Conservation (phyloP, 2,113 vertebrate genomes). For the Malaclemys terrapin region DNA sequence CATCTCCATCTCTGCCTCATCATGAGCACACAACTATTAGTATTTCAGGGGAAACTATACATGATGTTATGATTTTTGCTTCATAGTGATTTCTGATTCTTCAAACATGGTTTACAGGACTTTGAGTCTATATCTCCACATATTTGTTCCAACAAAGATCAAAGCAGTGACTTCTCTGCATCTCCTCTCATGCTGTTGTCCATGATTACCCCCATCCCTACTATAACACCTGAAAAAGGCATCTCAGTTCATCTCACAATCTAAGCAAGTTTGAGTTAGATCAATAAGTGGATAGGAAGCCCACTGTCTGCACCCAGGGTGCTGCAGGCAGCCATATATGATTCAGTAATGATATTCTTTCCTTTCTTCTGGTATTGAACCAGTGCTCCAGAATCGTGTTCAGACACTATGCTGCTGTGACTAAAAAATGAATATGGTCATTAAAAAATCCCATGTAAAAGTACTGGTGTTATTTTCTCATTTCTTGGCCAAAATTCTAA, state of each 20-base stretch:
- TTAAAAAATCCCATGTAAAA: neutral
- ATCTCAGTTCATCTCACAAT: neutral
- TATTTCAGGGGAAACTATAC: conserved; percentile 24
- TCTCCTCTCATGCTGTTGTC: neutral
- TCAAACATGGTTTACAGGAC: neutral
- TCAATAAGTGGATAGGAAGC: neutral
- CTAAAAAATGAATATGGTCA: neutral
- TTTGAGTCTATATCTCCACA: neutral
- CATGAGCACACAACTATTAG: neutral
- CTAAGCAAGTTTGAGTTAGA: neutral
- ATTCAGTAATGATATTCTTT: neutral
- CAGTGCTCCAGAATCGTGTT: neutral
- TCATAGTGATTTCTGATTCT: neutral
- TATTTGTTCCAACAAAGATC: neutral
- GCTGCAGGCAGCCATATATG: neutral
- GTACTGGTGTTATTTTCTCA: neutral
- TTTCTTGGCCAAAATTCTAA: neutral
- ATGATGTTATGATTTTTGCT: neutral
- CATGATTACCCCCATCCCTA: neutral
- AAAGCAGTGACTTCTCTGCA: neutral
- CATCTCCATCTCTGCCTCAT: neutral
- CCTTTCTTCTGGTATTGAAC: neutral
- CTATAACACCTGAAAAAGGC: neutral
- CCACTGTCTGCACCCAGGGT: neutral
- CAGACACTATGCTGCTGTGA: neutral